Conservation (phyloP, 2,888 invertebrate genomes). For the Argynnis bischoffii region DNA sequence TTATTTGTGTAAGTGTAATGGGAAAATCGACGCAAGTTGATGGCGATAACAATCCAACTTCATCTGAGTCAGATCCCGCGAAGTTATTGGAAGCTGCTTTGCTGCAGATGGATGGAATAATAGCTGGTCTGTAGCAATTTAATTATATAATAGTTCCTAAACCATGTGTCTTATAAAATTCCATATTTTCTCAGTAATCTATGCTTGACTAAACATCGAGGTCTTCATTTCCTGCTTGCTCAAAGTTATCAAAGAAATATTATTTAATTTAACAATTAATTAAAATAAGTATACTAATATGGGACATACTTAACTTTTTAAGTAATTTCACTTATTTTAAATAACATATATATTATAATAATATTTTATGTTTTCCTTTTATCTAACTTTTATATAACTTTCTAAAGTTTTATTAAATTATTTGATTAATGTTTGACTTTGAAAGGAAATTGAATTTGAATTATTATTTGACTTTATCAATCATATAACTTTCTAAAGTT, state of each 20-base stretch:
- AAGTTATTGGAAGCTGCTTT: slow-evolving; percentile 93
- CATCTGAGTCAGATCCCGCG: slow-evolving; percentile 91
- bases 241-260: slow-evolving; percentile 15
- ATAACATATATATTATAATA: too few species aligned
- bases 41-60: slow-evolving; percentile 77
- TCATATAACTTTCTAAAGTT: too few species aligned
- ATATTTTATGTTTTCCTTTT: too few species aligned
- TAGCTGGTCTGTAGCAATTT: slow-evolving; percentile 84
- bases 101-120: slow-evolving; percentile 94
- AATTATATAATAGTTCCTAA: slow-evolving; percentile 21
- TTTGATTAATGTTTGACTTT: too few species aligned
- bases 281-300: background rate
- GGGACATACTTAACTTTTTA: background rate
- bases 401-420: too few species aligned
- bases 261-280: background rate
- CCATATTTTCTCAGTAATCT: slow-evolving; percentile 14
- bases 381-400: too few species aligned
- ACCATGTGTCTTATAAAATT: background rate
- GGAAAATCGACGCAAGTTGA: slow-evolving; percentile 75
- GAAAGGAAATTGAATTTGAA: too few species aligned
- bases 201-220: slow-evolving; percentile 38
- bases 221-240: slow-evolving; percentile 32
- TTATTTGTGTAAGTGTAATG: slow-evolving; percentile 57
- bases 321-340: background rate
- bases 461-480: too few species aligned